Evolutionary conservation across 2,797 vertebrate species (phyloP).

Genomic region (Sebastiscus tertius): DNA sequence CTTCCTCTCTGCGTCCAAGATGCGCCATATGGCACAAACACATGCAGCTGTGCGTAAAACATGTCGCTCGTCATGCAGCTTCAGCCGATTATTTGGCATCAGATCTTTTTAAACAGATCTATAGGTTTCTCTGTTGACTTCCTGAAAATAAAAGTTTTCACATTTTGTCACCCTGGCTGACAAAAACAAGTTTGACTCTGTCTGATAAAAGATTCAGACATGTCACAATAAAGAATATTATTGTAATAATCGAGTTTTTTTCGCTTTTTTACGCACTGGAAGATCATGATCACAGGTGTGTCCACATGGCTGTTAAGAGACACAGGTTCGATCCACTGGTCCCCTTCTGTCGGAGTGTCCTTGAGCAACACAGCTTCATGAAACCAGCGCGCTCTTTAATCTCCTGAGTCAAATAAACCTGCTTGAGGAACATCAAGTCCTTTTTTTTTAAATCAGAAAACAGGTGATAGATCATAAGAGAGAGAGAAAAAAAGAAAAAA

Average conservation of each 20-base stretch:
- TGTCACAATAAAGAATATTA: too few relatives aligned
- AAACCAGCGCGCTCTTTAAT: neutral
- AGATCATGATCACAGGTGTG: neutral
- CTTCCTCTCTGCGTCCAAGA: neutral
- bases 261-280: constrained; percentile 25
- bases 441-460: neutral
- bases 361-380: constrained; percentile 17
- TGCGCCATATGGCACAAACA: constrained; percentile 29
- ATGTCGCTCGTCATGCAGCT: neutral
- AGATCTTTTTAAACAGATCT: neutral
- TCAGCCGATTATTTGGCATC: neutral
- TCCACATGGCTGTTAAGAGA: neutral
- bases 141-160: neutral
- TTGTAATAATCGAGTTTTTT: neutral
- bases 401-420: constrained; percentile 7
- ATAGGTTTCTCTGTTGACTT: neutral
- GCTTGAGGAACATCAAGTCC: constrained; percentile 4
- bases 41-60: constrained; percentile 10
- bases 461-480: neutral
- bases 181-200: neutral
- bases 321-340: constrained; percentile 7
- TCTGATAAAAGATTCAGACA: neutral
- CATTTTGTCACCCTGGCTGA: neutral
- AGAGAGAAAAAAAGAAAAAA: too few relatives aligned
- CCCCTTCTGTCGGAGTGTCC: constrained; percentile 9